A percentile compares a stretch with the other conserved stretches of the same genome.
Conservation (phyloP, 2,797 vertebrate genomes). For the Cryptoblepharus egeriae region DNA sequence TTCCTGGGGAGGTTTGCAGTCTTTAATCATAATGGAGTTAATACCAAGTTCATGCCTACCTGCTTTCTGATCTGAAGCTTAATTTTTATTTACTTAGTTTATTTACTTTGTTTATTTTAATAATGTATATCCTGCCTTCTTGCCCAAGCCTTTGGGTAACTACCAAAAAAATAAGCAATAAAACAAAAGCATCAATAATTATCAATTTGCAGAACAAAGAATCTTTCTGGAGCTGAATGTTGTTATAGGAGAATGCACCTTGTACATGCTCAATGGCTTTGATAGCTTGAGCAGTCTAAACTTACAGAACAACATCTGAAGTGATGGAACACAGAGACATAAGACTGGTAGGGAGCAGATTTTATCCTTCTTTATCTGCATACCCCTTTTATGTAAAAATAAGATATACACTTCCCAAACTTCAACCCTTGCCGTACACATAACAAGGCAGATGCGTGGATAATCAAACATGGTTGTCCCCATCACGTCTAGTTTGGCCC, state of each 20-base stretch:
- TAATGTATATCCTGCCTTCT: not conserved
- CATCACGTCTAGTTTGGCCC: not conserved
- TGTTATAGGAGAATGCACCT: not conserved
- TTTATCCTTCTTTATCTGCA: not conserved
- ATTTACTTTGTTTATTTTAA: too few species aligned
- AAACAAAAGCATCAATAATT: too few species aligned
- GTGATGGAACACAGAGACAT: not conserved
- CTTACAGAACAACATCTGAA: not conserved
- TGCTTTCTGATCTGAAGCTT: not conserved
- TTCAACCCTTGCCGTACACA: not conserved
- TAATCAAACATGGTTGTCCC: not conserved
- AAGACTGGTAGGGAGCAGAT: not conserved
- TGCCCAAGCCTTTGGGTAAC: too few species aligned
- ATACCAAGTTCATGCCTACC: not conserved
- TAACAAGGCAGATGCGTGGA: not conserved
- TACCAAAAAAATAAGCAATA: not conserved
- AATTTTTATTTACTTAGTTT: not conserved
- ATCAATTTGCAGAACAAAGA: not conserved
- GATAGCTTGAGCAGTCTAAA: not conserved
- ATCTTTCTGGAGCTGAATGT: not conserved
- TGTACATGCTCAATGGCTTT: not conserved
- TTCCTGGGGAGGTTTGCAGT: not conserved
- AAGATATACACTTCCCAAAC: too few species aligned
- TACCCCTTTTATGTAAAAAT: not conserved
- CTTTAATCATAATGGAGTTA: not conserved